Conservation (phyloP, 2,888 invertebrate genomes). For the Stenichneumon culpator region DNA sequence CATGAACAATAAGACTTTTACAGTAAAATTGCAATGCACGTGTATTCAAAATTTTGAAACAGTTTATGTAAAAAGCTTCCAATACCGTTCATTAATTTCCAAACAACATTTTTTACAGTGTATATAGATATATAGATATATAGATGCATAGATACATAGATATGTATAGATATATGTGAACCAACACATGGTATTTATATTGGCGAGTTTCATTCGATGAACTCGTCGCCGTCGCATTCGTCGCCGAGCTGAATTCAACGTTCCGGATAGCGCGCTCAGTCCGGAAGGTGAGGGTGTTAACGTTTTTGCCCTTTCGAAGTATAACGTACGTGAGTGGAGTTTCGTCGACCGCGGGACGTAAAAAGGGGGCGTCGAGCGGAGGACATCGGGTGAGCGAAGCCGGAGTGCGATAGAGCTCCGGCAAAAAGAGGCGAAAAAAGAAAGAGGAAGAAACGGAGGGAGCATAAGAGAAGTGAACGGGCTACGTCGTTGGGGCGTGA, state of each 20-base stretch:
- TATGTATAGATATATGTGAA: conserved; percentile 1
- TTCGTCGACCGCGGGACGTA: neutral
- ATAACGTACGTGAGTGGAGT: conserved; percentile 28
- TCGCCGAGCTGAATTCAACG: conserved; percentile 43
- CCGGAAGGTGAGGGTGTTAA: conserved; percentile 40
- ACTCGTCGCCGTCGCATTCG: conserved; percentile 26
- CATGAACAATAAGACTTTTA: no score
- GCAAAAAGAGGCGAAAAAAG: neutral
- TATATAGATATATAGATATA: no score
- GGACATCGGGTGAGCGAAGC: neutral
- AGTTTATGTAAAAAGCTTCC: no score
- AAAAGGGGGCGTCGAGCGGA: conserved; percentile 6
- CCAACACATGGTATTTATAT: conserved; percentile 41
- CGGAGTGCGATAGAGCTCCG: conserved; percentile 2
- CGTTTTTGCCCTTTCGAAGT: conserved; percentile 28
- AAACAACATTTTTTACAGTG: no score
- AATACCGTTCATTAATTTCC: no score
- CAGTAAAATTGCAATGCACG: no score
- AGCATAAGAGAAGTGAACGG: conserved; percentile 25
- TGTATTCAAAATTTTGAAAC: no score
- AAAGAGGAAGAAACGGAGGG: conserved; percentile 7
- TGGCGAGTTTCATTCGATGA: conserved; percentile 48
- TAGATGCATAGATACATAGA: neutral
- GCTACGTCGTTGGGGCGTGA: conserved; percentile 10
- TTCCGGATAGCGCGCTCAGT: conserved; percentile 31